These are phyloP conservation scores for Synanthedon myopaeformis DNA, from an alignment of 2,888 invertebrate species.

Conservation along the genomic window DNA sequence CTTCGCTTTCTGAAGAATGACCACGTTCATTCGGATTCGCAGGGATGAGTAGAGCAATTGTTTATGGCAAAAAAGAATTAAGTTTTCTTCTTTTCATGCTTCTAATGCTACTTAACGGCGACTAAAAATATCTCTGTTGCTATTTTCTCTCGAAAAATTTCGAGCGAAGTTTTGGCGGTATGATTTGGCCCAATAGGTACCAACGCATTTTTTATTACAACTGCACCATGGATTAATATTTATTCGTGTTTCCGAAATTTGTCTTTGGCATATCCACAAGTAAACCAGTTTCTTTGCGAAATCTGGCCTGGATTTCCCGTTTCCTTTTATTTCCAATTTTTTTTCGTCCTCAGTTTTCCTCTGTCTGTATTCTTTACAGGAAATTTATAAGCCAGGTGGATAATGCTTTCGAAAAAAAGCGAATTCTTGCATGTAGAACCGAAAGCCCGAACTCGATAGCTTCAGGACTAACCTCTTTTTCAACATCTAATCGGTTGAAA, in stretches of 20 bases:
- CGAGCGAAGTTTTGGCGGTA: conserved; percentile 13
- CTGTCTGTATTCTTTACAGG: too few species aligned
- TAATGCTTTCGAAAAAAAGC: too few species aligned
- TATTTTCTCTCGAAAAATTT: conserved; percentile 15
- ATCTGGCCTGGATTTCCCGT: too few species aligned
- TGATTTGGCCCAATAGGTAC: conserved; percentile 13
- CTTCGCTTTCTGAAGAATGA: neutral
- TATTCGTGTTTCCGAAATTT: too few species aligned
- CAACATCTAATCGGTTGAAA: too few species aligned
- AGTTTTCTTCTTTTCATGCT: neutral
- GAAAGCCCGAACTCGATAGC: too few species aligned
- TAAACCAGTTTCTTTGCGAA: too few species aligned
- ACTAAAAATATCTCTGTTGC: conserved; percentile 9
- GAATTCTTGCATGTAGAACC: too few species aligned
- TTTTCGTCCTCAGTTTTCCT: conserved; percentile 11
- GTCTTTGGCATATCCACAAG: too few species aligned
- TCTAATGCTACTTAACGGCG: neutral
- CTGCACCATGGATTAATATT: conserved; percentile 3
- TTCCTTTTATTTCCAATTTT: too few species aligned
- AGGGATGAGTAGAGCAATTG: neutral
- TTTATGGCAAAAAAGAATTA: neutral
- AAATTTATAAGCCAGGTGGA: too few species aligned
- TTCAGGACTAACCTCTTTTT: too few species aligned
- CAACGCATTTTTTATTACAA: conserved; percentile 4
- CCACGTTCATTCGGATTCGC: neutral